Percentiles rank a stretch among this genome's conserved stretches.
Evolutionary conservation across 1,140 invertebrate species (phyloP).

Genomic region (Calliopsis andreniformis): DNA sequence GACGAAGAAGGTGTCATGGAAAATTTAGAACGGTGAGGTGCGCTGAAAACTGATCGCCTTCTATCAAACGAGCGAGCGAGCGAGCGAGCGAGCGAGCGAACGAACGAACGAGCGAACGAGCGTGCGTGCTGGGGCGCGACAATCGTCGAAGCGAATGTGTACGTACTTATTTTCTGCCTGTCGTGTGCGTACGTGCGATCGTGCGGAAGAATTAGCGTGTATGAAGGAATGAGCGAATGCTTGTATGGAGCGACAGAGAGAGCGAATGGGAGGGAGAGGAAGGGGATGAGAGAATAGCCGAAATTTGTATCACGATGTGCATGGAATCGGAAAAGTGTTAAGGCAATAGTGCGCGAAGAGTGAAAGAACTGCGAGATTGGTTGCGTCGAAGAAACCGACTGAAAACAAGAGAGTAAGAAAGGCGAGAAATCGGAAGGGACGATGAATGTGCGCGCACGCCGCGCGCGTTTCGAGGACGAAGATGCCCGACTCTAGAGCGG

Average conservation of each 20-base stretch:
- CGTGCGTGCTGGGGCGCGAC: neutral
- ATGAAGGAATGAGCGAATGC: slow-evolving; percentile 48
- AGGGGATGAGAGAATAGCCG: too few relatives aligned
- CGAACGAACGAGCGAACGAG: slow-evolving; percentile 20
- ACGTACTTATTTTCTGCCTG: neutral
- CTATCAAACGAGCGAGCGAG: neutral
- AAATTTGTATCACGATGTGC: too few relatives aligned
- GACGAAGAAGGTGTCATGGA: slow-evolving; percentile 32
- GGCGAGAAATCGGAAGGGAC: too few relatives aligned
- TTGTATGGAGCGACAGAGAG: slow-evolving; percentile 21
- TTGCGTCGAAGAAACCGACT: slow-evolving; percentile 53
- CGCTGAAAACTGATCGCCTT: neutral
- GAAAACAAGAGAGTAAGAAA: slow-evolving; percentile 44
- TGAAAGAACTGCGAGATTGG: slow-evolving; percentile 42
- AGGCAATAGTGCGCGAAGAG: neutral
- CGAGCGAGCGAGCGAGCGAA: neutral
- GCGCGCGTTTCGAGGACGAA: slow-evolving; percentile 48
- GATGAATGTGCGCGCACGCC: slow-evolving; percentile 49
- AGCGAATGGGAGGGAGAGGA: slow-evolving; percentile 17
- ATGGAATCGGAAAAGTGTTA: too few relatives aligned
- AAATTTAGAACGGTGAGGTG: slow-evolving; percentile 22
- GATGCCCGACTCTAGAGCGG: slow-evolving; percentile 63
- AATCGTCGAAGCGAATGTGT: slow-evolving; percentile 34
- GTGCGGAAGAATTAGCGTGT: slow-evolving; percentile 18
- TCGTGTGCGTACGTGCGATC: slow-evolving; percentile 7